phyloP scores from a whole-genome alignment of 2,888 invertebrate species.

The Polyploca ridens region DNA sequence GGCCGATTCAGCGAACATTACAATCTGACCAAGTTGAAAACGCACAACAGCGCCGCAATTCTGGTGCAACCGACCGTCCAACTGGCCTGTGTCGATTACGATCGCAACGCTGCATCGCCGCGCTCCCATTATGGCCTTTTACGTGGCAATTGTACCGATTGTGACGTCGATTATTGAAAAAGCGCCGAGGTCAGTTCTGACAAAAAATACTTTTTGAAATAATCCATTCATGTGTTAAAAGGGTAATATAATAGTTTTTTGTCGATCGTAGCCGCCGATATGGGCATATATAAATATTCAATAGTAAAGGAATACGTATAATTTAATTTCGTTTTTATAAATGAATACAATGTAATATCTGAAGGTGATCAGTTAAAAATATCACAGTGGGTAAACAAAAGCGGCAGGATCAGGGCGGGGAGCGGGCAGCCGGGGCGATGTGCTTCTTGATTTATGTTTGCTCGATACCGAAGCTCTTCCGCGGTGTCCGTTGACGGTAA shows the following conservation, averaged over 20 bases:
- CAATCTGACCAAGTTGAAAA: constrained; percentile 60
- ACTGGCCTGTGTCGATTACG: constrained; percentile 51
- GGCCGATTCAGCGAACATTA: constrained; percentile 63
- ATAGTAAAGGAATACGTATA: constrained; percentile 35
- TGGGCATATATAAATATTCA: constrained; percentile 49
- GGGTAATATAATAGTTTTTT: constrained; percentile 47
- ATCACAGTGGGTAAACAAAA: constrained; percentile 65
- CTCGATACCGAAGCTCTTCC: constrained; percentile 78
- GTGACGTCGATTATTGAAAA: constrained; percentile 68
- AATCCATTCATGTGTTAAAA: constrained; percentile 61
- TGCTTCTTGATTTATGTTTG: constrained; percentile 75
- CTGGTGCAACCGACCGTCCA: constrained; percentile 37
- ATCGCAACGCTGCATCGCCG: constrained; percentile 61
- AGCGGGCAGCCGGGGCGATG: constrained; percentile 66
- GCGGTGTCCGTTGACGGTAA: constrained; percentile 72
- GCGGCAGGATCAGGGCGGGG: constrained; percentile 66
- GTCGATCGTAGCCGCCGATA: constrained; percentile 47
- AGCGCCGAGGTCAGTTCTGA: constrained; percentile 64
- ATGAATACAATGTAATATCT: constrained; percentile 54
- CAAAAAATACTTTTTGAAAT: constrained; percentile 48
- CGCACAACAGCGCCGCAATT: constrained; percentile 41
- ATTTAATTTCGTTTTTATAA: constrained; percentile 44
- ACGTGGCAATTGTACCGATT: constrained; percentile 68
- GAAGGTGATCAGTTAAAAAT: constrained; percentile 60
- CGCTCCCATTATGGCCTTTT: constrained; percentile 69